Conservation (phyloP, 2,113 vertebrate genomes). For the Pyxicephalus adspersus region DNA sequence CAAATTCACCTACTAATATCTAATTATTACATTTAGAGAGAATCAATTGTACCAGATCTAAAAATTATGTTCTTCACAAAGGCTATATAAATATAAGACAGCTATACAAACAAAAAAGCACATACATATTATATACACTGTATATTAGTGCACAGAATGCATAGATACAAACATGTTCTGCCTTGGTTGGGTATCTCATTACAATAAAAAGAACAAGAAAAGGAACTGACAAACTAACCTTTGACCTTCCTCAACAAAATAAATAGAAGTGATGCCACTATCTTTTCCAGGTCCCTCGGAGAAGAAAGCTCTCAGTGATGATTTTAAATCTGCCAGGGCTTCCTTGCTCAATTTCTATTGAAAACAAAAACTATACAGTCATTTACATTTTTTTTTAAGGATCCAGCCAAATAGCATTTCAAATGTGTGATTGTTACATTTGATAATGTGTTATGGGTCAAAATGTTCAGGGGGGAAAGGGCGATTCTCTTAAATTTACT, state of each 20-base stretch:
- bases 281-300: conserved; percentile 80
- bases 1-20: too few relatives aligned
- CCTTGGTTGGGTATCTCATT: too few relatives aligned
- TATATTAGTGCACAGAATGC: too few relatives aligned
- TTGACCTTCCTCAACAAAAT: conserved; percentile 92
- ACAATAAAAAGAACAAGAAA: neutral
- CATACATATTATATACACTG: too few relatives aligned
- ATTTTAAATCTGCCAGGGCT: conserved; percentile 77
- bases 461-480: neutral
- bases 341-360: conserved; percentile 83
- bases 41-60: too few relatives aligned
- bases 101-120: too few relatives aligned
- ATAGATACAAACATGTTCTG: too few relatives aligned
- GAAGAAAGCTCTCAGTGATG: conserved; percentile 80
- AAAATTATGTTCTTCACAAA: too few relatives aligned
- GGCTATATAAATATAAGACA: too few relatives aligned
- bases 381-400: neutral
- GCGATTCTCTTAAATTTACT: too few relatives aligned
- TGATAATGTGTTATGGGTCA: neutral
- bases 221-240: conserved; percentile 71
- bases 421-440: neutral
- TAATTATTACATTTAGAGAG: too few relatives aligned
- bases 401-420: neutral
- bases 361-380: neutral
- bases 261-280: conserved; percentile 86